Conservation (phyloP, 2,113 vertebrate species). For the Psophia crepitans region DNA sequence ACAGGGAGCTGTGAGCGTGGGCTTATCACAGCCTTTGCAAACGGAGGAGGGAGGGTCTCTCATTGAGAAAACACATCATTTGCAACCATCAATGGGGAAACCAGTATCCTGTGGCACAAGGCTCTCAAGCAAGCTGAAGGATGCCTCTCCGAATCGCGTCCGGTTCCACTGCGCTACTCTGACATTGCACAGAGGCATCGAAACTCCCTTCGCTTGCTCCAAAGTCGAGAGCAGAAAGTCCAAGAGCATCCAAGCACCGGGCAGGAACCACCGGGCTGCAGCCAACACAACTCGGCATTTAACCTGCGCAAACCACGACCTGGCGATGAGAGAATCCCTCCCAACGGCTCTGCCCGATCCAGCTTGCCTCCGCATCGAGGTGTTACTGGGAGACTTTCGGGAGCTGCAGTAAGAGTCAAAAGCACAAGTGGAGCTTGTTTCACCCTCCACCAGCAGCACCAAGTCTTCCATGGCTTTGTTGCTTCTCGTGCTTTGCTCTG, state of each 20-base stretch:
- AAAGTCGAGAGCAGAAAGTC: not conserved
- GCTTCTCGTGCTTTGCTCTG: not conserved
- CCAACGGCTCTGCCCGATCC: not conserved
- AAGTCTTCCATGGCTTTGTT: not conserved
- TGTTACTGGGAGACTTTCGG: not conserved
- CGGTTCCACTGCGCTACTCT: accelerated
- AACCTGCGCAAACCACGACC: accelerated
- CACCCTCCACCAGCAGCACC: not conserved
- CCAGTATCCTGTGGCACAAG: accelerated
- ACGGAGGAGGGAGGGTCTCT: not conserved
- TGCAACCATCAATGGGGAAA: accelerated
- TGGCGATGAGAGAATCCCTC: too few relatives aligned
- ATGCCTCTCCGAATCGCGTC: accelerated
- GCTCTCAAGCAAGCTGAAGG: not conserved
- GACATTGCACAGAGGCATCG: accelerated
- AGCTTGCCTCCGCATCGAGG: not conserved
- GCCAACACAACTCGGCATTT: not conserved
- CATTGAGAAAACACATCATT: not conserved
- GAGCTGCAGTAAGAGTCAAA: not conserved
- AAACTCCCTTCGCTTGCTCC: not conserved
- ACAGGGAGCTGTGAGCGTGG: not conserved
- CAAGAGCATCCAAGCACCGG: not conserved
- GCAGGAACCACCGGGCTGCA: not conserved
- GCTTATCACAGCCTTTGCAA: not conserved
- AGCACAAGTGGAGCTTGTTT: not conserved